Evolutionary conservation across 1,140 invertebrate genomes (phyloP), one percentile per base, ranked within the genome.

Genomic region (Cydia amplana): DNA sequence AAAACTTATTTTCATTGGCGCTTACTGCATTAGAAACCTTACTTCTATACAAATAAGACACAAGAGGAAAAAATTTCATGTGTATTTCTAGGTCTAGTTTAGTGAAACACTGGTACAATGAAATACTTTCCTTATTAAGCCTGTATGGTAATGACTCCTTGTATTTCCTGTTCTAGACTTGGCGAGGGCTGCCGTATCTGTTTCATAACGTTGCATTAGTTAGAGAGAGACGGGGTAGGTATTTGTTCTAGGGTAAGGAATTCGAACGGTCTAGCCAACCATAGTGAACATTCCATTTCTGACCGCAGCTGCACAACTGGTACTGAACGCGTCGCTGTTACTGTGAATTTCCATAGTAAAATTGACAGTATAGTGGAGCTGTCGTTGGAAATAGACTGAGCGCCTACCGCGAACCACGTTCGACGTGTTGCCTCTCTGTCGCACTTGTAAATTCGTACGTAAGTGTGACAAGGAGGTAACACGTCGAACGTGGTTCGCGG

Each of bases 91-190:
- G 55, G 55, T 23, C 20, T 2, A 60, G 9, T 60, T 60, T 60
- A 55, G 43, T 18, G 51, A 18, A 55, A 55, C n/a, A n/a, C n/a
- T 18, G 7, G 7, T 23, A 60, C 55, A 60, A 60, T 60, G 20
- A 60, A 60, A 60, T 20, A 60, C 55, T 60, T 60, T 60, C 55
- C 20, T 60, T 60, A 60, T 60, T 60, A 23, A 60, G 55, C 20
- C 10, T 23, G 55, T 23, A 60, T 60, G 20, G 55, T 23, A 60
- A 60, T 60, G 55, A 60, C 55, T 60, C 20, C 55, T 60, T 60
- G 55, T 60, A 20, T 60, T 55, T 60, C 23, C 55, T 60, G 51
- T 55, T 60, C 18, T 7, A 60, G 20, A 60, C 55, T 60, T 60
- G 20, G 20, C 18, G 6, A 60, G 9, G 1, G 3, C 20, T 23